Evolutionary conservation across 2,888 invertebrate species (phyloP).

Genomic region (Lasioglossum calceatum): DNA sequence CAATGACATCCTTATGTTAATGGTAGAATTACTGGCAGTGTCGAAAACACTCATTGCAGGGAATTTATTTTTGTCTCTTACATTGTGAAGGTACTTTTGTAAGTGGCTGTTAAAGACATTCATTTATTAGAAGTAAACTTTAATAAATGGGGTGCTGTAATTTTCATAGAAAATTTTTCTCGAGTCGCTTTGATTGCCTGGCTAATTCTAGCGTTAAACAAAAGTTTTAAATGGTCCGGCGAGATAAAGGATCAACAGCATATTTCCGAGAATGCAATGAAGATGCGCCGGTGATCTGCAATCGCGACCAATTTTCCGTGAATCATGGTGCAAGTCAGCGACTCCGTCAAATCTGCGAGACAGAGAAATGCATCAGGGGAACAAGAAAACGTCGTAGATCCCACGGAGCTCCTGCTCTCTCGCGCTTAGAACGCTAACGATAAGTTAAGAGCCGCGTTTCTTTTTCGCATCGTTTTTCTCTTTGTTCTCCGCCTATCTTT

Average conservation of each 20-base stretch:
- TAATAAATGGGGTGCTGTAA: background rate
- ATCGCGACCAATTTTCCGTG: slow-evolving; percentile 38
- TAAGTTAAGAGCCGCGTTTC: background rate
- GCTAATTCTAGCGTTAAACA: background rate
- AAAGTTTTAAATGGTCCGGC: background rate
- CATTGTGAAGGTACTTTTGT: background rate
- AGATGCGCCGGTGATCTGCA: slow-evolving; percentile 1
- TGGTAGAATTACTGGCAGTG: background rate
- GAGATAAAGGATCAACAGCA: background rate
- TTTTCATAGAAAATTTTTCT: background rate
- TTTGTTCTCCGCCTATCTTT: background rate
- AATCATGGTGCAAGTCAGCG: slow-evolving; percentile 31
- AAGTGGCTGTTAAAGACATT: background rate
- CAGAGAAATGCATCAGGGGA: slow-evolving; percentile 23
- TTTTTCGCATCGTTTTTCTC: background rate
- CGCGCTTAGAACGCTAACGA: background rate
- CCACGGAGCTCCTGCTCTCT: background rate
- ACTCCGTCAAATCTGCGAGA: slow-evolving; percentile 18
- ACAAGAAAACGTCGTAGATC: slow-evolving; percentile 18
- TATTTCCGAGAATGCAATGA: background rate
- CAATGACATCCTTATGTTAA: background rate
- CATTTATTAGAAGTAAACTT: background rate
- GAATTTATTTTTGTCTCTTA: background rate
- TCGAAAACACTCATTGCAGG: background rate
- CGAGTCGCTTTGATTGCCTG: background rate